Percentiles rank a stretch among this genome's conserved stretches.
These are phyloP conservation scores for Campylomormyrus tamandua DNA, from an alignment of 2,113 vertebrate genomes.

Conservation along the genomic window DNA sequence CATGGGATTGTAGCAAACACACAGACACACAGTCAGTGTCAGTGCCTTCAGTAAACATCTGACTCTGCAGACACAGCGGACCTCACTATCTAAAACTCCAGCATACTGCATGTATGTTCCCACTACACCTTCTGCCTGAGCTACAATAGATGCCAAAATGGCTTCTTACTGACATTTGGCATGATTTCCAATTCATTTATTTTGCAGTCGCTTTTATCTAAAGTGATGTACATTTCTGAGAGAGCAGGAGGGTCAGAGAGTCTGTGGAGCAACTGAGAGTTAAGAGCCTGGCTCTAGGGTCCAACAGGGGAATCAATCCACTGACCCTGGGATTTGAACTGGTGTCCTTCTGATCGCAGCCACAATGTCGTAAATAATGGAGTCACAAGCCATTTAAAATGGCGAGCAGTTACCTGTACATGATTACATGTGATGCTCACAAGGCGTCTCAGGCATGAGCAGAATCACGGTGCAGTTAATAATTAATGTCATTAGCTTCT, in stretches of 20 bases:
- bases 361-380: not conserved
- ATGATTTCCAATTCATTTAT: not conserved
- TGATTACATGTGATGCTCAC: constrained; percentile 11
- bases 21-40: not conserved
- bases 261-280: not conserved
- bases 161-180: not conserved
- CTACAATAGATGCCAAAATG: not conserved
- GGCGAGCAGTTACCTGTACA: not conserved
- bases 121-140: not conserved
- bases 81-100: not conserved
- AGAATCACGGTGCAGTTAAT: not conserved
- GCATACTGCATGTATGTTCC: not conserved
- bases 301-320: not conserved
- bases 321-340: not conserved
- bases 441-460: not conserved
- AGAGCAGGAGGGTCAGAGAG: not conserved
- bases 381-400: not conserved
- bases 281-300: not conserved
- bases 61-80: not conserved
- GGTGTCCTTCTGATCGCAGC: not conserved
- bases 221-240: not conserved
- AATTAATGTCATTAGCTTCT: not conserved
- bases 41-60: not conserved
- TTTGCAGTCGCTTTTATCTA: not conserved
- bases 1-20: not conserved